Conservation (phyloP, 1,140 invertebrate species). For the Camponotus floridanus region DNA sequence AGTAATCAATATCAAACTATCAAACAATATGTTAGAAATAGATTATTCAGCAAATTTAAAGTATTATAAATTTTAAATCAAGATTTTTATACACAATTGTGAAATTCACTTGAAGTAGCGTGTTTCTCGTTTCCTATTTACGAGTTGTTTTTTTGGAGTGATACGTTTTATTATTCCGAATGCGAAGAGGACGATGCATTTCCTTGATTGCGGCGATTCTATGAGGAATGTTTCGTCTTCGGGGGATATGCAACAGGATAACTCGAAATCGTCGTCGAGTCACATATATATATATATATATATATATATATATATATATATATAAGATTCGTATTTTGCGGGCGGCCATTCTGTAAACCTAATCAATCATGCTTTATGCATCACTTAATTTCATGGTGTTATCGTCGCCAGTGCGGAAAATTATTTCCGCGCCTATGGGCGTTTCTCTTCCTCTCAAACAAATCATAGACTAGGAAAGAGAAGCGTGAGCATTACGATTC, state of each 20-base stretch:
- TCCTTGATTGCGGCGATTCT: conserved; percentile 59
- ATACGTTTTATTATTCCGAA: conserved; percentile 60
- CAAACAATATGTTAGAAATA: not conserved
- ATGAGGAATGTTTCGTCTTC: conserved; percentile 35
- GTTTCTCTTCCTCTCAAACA: conserved; percentile 33
- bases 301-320: too few relatives aligned
- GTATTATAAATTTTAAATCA: too few relatives aligned
- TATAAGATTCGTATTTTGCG: conserved; percentile 37
- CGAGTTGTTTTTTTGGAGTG: conserved; percentile 58
- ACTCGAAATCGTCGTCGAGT: conserved; percentile 50
- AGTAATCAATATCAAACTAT: not conserved
- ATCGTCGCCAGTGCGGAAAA: conserved; percentile 61
- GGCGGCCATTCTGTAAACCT: conserved; percentile 33
- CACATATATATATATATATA: not conserved
- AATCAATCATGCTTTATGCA: conserved; percentile 65
- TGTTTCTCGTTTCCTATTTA: conserved; percentile 27
- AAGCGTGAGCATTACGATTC: conserved; percentile 20
- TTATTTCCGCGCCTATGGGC: conserved; percentile 61
- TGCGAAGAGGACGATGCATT: conserved; percentile 34
- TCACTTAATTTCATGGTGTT: conserved; percentile 60
- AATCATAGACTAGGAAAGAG: conserved; percentile 28
- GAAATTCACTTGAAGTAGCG: not conserved
- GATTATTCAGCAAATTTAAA: not conserved
- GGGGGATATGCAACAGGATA: conserved; percentile 37
- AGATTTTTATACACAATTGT: not conserved